Evolutionary conservation across 2,113 vertebrate species (phyloP).

Genomic region (Macroglossus sobrinus): DNA sequence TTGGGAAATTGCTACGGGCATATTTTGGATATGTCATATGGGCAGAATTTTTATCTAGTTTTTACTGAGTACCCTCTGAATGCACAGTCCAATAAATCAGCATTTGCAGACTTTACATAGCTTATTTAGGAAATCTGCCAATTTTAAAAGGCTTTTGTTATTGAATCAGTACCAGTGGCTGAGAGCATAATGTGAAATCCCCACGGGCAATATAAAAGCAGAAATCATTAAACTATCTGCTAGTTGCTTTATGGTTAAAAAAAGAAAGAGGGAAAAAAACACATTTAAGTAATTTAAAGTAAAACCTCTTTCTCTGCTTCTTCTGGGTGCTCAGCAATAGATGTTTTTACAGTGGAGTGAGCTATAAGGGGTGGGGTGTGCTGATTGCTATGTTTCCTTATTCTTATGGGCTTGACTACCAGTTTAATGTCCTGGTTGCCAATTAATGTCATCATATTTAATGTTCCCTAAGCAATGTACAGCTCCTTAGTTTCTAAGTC

Average conservation of each 20-base stretch:
- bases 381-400: conserved; percentile 10
- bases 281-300: conserved; percentile 45
- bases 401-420: conserved; percentile 19
- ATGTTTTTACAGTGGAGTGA: conserved; percentile 40
- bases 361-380: neutral
- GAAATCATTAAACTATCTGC: conserved; percentile 43
- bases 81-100: conserved; percentile 7
- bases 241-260: conserved; percentile 26
- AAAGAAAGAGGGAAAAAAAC: neutral
- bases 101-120: conserved; percentile 44
- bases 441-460: conserved; percentile 19
- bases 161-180: conserved; percentile 44
- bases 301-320: conserved; percentile 34
- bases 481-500: conserved; percentile 18
- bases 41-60: conserved; percentile 32
- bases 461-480: neutral
- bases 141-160: conserved; percentile 38
- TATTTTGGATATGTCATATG: conserved; percentile 13
- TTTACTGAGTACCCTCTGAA: conserved; percentile 6
- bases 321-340: conserved; percentile 25
- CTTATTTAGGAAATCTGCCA: conserved; percentile 57
- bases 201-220: conserved; percentile 18
- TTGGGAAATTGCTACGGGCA: conserved; percentile 5
- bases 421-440: conserved; percentile 28
- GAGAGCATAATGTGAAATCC: conserved; percentile 28